These are phyloP conservation scores for Arge pagana DNA, from an alignment of 2,888 invertebrate species.

Conservation along the genomic window DNA sequence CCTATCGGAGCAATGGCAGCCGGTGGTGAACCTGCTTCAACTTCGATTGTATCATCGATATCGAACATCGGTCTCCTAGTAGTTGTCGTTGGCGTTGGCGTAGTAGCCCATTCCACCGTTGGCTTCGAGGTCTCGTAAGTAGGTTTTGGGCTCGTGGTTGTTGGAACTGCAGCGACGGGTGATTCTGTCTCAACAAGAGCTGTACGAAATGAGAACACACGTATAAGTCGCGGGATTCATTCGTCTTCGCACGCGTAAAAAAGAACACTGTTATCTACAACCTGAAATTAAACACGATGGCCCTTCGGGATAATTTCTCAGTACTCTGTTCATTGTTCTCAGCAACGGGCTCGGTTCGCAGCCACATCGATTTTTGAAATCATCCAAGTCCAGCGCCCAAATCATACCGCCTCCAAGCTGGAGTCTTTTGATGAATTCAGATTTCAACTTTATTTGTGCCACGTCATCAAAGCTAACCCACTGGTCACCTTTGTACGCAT, in stretches of 20 bases:
- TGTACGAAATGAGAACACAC: background rate
- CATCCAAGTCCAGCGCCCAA: slow-evolving; percentile 88
- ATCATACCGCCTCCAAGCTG: slow-evolving; percentile 86
- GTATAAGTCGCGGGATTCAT: background rate
- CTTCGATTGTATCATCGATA: slow-evolving; percentile 43
- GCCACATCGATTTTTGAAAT: slow-evolving; percentile 79
- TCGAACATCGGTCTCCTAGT: slow-evolving; percentile 24
- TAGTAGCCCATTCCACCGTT: slow-evolving; percentile 19
- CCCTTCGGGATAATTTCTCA: slow-evolving; percentile 71
- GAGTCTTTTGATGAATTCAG: slow-evolving; percentile 79
- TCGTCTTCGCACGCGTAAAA: background rate
- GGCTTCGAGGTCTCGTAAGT: slow-evolving; percentile 33
- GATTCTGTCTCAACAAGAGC: slow-evolving; percentile 2
- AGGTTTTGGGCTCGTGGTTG: slow-evolving; percentile 30
- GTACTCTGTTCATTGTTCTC: slow-evolving; percentile 78
- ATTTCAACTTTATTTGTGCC: slow-evolving; percentile 80
- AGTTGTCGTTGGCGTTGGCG: background rate
- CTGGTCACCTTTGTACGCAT: slow-evolving; percentile 81
- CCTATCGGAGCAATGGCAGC: slow-evolving; percentile 44
- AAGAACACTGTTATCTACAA: slow-evolving; percentile 16
- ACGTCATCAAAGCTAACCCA: slow-evolving; percentile 95
- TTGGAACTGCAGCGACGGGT: slow-evolving; percentile 4
- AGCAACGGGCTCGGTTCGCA: slow-evolving; percentile 83
- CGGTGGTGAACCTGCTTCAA: slow-evolving; percentile 40
- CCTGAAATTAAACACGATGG: slow-evolving; percentile 66